Base-by-base conservation (phyloP, 2,113 vertebrate species). In the Haliaeetus leucogaster region DNA sequence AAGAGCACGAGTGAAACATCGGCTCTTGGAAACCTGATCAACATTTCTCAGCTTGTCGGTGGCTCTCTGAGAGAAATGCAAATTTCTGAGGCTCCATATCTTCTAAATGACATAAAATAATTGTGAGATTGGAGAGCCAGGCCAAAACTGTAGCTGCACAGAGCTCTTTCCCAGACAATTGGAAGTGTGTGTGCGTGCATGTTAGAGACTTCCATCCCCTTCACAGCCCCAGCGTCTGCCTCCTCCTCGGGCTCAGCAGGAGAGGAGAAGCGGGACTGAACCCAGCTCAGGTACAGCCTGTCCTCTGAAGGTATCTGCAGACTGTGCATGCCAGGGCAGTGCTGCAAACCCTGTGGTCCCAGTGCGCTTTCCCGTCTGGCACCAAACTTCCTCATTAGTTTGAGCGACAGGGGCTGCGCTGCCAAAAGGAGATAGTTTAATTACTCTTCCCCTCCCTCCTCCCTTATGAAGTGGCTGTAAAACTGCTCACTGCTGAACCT, bases 371-470 rank as follows among this genome's bases (percentile, higher is more conserved):
- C 73, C 70, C 19, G 0, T 84, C 79, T 96, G 94, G 86, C 93
- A 90, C 48, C 42, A 92, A 87, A 59, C 7, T 62, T 59, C 25
- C 82, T 94, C 20, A 7, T 91, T 94, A 96, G 50, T 50, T 68
- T 92, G 93, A 95, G 73, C 0, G 32, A 89, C 94, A 50, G 48
- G 48, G 40, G 20, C 70, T 66, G 50, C 0, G 0, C 62, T 94
- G 97, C 93, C 96, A 95, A 85, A 91, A 96, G 66, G 73, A 95
- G 95, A 93, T 95, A 53, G 84, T 95, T 95, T 91, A 97, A 96
- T 97, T 95, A 82, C 91, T 77, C 48, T 85, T 95, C 96, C 40
- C 71, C 74, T 95, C 84, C 27, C 43, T 90, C 43, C 70, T 93
- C 68, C 74, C 56, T 82, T 82, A 90, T 76, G 84, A 95, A 97